Evolutionary conservation across 1,140 invertebrate species (phyloP).

Genomic region (Drosophila takahashii): DNA sequence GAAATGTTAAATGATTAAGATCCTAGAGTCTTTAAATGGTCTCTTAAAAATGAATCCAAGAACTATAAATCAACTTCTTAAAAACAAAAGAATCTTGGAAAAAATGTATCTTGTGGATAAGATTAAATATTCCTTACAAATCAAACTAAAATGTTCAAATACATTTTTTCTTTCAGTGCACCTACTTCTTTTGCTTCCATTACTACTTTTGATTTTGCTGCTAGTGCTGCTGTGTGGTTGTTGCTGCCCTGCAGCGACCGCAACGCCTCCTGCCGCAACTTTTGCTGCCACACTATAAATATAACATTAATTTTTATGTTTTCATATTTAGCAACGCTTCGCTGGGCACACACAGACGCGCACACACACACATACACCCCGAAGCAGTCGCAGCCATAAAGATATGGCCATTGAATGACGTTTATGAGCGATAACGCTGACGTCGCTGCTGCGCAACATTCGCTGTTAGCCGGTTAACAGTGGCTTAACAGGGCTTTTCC

Average conservation of each 20-base stretch:
- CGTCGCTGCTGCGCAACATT: slow-evolving; percentile 38
- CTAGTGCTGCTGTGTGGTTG: slow-evolving; percentile 1
- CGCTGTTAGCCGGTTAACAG: slow-evolving; percentile 43
- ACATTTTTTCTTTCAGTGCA: neutral
- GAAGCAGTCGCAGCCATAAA: slow-evolving; percentile 39
- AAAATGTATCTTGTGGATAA: neutral
- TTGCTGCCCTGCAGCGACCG: slow-evolving; percentile 67
- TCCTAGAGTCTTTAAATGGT: too few relatives aligned
- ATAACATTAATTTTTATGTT: slow-evolving; percentile 83
- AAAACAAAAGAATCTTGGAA: too few relatives aligned
- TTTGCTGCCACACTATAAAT: slow-evolving; percentile 80
- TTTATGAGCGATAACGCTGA: slow-evolving; percentile 74
- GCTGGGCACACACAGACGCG: slow-evolving; percentile 61
- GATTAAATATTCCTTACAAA: neutral
- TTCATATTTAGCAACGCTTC: slow-evolving; percentile 80
- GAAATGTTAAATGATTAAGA: too few relatives aligned
- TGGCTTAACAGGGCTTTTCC: slow-evolving; percentile 55
- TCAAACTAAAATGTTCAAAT: neutral
- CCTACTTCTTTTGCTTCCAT: slow-evolving; percentile 12
- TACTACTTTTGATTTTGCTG: slow-evolving; percentile 19
- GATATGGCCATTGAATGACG: slow-evolving; percentile 77
- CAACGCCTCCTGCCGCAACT: slow-evolving; percentile 69
- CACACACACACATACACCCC: slow-evolving; percentile 22
- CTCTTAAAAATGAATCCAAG: neutral
- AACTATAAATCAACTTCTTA: too few relatives aligned